Percentiles rank a stretch among this genome's conserved stretches.
Evolutionary conservation across 2,113 vertebrate genomes (phyloP).

Genomic region (Hippopotamus amphibius): DNA sequence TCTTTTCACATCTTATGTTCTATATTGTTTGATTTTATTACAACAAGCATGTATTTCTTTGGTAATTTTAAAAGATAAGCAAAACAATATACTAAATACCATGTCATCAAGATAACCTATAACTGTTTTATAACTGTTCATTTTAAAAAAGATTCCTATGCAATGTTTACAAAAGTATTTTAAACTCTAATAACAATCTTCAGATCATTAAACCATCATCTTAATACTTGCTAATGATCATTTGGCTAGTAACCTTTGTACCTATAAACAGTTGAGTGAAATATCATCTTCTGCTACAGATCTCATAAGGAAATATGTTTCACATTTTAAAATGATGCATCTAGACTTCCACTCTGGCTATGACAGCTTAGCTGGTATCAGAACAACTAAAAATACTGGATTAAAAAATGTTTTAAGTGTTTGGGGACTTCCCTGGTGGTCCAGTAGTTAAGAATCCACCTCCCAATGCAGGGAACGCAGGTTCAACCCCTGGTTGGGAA

Average conservation of each 20-base stretch:
- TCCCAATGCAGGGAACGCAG: too few species aligned
- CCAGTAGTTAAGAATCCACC: too few species aligned
- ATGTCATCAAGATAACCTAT: not conserved
- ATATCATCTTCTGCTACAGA: not conserved
- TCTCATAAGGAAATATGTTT: not conserved
- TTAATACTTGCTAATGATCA: constrained; percentile 9
- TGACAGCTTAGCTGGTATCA: not conserved
- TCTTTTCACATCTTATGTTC: not conserved
- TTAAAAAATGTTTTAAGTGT: not conserved
- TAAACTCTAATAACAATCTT: constrained; percentile 28
- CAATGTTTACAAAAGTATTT: not conserved
- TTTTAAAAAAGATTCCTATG: not conserved
- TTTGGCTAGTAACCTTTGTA: not conserved
- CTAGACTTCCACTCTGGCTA: not conserved
- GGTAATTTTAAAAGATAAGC: not conserved
- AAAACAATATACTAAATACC: constrained; percentile 17
- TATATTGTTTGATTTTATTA: not conserved
- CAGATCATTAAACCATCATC: not conserved
- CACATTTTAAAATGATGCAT: constrained; percentile 23
- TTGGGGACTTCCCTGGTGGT: too few species aligned
- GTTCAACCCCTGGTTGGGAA: too few species aligned
- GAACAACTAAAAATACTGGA: not conserved
- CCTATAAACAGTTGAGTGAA: not conserved
- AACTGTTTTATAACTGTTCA: not conserved
- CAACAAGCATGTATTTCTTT: not conserved